Conservation (phyloP, 2,797 vertebrate species). For the Glyptemys insculpta region DNA sequence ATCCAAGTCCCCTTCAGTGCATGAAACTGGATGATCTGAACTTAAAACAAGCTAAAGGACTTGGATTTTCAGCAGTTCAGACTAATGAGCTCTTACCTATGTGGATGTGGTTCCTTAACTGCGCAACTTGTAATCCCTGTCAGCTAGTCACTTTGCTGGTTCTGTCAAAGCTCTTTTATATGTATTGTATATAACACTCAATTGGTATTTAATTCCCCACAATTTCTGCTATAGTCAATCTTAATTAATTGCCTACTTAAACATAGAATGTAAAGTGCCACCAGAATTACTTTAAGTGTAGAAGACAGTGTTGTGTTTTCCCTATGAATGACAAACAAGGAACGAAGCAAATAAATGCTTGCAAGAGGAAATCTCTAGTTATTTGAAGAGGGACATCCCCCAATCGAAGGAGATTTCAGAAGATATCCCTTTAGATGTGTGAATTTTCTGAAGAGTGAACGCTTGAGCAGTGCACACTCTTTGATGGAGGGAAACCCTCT, state of each 20-base stretch:
- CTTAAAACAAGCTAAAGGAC: neutral
- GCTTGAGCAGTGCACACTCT: neutral
- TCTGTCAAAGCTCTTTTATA: constrained; percentile 42
- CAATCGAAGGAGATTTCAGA: neutral
- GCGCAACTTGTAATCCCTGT: neutral
- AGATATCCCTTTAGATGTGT: rapidly evolving
- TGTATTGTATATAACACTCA: constrained; percentile 51
- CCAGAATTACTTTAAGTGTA: constrained; percentile 56
- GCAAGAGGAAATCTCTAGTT: neutral
- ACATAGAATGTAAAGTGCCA: constrained; percentile 48
- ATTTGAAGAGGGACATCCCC: neutral
- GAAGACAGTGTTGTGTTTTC: constrained; percentile 56
- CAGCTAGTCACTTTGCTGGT: constrained; percentile 1
- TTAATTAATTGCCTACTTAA: constrained; percentile 75
- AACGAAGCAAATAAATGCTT: constrained; percentile 22
- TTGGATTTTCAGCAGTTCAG: neutral
- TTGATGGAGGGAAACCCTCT: neutral
- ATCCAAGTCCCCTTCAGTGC: neutral
- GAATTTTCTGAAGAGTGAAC: neutral
- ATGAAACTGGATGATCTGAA: neutral
- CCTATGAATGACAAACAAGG: constrained; percentile 37
- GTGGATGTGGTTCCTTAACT: neutral
- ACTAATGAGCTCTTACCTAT: neutral
- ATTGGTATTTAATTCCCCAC: constrained; percentile 72
- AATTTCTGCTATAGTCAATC: constrained; percentile 57